Evolutionary conservation across 37 sponge, comb jelly and placozoan species (phyloP).

Genomic region (Ephydatia muelleri): DNA sequence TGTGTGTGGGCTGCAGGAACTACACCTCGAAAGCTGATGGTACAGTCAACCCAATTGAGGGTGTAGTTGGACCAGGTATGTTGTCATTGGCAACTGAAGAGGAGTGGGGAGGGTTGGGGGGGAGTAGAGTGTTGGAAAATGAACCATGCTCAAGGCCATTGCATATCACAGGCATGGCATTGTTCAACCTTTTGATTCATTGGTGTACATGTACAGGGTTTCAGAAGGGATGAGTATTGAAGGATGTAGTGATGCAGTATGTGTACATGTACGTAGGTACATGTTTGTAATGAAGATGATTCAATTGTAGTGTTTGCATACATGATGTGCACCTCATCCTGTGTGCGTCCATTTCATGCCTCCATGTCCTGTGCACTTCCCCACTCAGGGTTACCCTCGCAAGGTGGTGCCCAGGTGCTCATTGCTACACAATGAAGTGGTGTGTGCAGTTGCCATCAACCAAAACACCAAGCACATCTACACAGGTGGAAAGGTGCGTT

Average conservation of each 20-base stretch:
- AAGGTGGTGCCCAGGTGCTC: slow-evolving; percentile 43
- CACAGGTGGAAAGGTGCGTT: slow-evolving; percentile 89
- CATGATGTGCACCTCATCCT: background rate
- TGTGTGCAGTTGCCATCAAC: slow-evolving; percentile 94
- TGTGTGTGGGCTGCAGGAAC: slow-evolving; percentile 1
- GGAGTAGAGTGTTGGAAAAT: too few species aligned
- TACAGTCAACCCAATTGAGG: background rate
- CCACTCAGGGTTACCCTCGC: slow-evolving; percentile 54
- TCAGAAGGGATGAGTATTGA: background rate
- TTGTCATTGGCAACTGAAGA: background rate
- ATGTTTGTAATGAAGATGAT: too few species aligned
- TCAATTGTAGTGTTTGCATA: background rate
- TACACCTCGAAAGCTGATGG: background rate
- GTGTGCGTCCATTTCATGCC: background rate
- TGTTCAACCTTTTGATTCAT: too few species aligned
- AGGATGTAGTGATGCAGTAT: too few species aligned
- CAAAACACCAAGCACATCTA: slow-evolving; percentile 80
- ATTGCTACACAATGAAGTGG: slow-evolving; percentile 90
- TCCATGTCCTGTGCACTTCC: background rate
- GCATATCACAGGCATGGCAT: too few species aligned
- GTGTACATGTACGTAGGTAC: too few species aligned
- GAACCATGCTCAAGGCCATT: too few species aligned
- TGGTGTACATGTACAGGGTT: too few species aligned
- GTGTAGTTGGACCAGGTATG: background rate
- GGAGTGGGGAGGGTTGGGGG: too few species aligned